These are phyloP conservation scores for Mimachlamys varia DNA, from an alignment of 2,888 invertebrate genomes.

Conservation along the genomic window DNA sequence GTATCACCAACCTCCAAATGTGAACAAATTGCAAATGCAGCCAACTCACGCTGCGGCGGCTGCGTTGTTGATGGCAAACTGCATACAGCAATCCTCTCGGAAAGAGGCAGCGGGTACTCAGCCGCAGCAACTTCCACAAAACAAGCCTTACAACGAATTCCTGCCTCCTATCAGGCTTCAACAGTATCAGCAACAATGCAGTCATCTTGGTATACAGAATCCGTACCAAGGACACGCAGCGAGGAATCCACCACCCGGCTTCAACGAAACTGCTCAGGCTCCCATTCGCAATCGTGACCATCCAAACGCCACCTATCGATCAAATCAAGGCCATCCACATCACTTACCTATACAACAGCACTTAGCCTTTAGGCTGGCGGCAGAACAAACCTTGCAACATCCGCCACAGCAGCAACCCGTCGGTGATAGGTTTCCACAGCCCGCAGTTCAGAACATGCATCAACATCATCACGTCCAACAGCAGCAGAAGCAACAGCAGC, in stretches of 20 bases:
- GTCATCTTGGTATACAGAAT: not conserved
- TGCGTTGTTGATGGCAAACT: not conserved
- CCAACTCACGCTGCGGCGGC: not conserved
- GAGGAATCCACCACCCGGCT: conserved; percentile 16
- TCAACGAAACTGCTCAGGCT: not conserved
- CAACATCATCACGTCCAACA: not conserved
- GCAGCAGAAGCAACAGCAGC: not conserved
- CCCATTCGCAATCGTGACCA: not conserved
- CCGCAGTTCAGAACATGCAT: not conserved
- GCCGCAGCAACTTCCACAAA: not conserved
- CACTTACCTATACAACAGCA: not conserved
- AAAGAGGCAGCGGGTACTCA: not conserved
- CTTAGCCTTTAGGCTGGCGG: not conserved
- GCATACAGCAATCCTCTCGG: not conserved
- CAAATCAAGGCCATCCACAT: not conserved
- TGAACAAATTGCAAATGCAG: not conserved
- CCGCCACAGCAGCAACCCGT: not conserved
- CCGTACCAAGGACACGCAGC: not conserved
- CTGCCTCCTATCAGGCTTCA: not conserved
- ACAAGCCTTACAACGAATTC: not conserved
- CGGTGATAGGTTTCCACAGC: not conserved
- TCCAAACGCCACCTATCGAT: not conserved
- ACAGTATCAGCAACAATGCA: not conserved
- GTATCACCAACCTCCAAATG: not conserved
- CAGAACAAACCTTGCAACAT: not conserved